phyloP scores from a whole-genome alignment of 2,797 vertebrate species.

The Sciurus vulgaris region DNA sequence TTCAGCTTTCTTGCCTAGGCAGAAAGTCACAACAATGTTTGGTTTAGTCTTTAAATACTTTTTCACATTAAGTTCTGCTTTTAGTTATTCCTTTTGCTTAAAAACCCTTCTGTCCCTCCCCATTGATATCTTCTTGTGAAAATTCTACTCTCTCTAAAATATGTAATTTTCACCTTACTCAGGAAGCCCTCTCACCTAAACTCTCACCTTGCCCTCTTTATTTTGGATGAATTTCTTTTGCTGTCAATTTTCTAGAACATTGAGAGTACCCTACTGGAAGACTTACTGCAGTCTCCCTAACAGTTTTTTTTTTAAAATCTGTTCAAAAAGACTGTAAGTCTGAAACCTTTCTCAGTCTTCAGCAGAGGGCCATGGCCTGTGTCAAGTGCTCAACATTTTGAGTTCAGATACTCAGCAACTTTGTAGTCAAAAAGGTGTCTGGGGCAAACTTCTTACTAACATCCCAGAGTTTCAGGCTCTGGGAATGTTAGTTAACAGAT shows the following conservation, averaged over 20 bases:
- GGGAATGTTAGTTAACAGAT: background rate
- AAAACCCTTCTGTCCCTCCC: background rate
- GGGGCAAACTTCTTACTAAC: background rate
- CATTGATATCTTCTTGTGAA: background rate
- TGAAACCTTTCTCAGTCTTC: conserved; percentile 36
- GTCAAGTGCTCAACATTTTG: background rate
- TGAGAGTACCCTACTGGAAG: background rate
- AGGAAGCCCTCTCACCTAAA: conserved; percentile 20
- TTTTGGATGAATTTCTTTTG: conserved; percentile 27
- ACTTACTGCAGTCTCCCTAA: background rate
- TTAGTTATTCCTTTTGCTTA: background rate
- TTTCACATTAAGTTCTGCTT: conserved; percentile 20
- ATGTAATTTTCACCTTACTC: conserved; percentile 33
- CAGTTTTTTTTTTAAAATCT: background rate
- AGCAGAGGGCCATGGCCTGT: background rate
- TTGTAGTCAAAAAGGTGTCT: background rate
- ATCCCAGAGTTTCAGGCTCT: background rate
- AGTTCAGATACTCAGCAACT: conserved; percentile 15
- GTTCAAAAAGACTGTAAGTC: background rate
- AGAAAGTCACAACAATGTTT: background rate
- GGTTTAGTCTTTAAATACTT: conserved; percentile 14
- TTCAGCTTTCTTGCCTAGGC: background rate
- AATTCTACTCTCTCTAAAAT: background rate
- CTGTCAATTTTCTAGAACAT: background rate
- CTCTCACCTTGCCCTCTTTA: background rate